Evolutionary conservation across 2,888 invertebrate genomes (phyloP), one percentile per base, ranked within the genome.

Genomic region (Drosophila neoperkinsi): DNA sequence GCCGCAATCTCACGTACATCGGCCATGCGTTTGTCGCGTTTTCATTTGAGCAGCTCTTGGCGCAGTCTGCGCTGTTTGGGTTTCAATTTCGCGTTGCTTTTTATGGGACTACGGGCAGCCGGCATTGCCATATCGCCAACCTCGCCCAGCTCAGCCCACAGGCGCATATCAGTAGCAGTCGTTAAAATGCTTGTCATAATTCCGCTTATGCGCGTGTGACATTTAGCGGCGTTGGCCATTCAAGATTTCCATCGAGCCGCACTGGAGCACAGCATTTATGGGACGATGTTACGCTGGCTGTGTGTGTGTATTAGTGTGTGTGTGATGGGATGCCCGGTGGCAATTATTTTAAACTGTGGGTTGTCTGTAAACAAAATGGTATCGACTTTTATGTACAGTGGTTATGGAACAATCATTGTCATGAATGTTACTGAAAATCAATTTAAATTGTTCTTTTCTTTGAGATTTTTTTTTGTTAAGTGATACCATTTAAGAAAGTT

Each of bases 101-200:
- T 90, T 85, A 85, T 90, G 86, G 68, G 67, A 57, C 75, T 72
- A 62, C 68, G 59, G 79, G 67, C 77, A 69, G 81, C 60, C 65
- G 56, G 72, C 62, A 73, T 52, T 84, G 65, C 79, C 81, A 72
- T 77, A 83, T 75, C 81, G 68, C 70, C 41, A 18, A 60, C 63
- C 28, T 31, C 41, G 57, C 11, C 25, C 33, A 28, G 58, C 69
- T 28, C 38, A 25, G 38, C 28, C 43, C 76, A 43, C 43, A 66
- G 71, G 71, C 80, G 72, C 73, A 52, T 66, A 79, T 69, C 80
- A 59, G 81, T 79, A 63, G 84, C 88, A 89, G 91, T 90, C 88
- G 91, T 88, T 88, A 88, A 88, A 90, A 87, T 84, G 85, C 90
- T 82, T 88, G 85, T 90, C 87, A 88, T 88, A 88, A 90, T 88